phyloP scores from a whole-genome alignment of 2,113 vertebrate species.

The Dromaius novaehollandiae region DNA sequence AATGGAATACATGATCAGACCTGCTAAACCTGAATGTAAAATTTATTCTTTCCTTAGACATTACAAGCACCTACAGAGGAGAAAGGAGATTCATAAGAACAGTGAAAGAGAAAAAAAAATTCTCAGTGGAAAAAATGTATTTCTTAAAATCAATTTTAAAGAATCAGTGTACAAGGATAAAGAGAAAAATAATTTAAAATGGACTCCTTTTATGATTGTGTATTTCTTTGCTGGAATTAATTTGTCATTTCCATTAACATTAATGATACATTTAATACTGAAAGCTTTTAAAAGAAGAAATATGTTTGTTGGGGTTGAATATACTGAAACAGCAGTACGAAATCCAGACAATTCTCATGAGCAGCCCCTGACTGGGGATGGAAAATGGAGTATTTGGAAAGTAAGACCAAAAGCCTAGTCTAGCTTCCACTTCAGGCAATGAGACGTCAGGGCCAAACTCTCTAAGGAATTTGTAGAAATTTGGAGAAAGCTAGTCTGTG shows the following conservation, averaged over 20 bases:
- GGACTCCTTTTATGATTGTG: background rate
- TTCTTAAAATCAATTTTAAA: background rate
- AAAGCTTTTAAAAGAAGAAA: background rate
- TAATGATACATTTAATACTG: background rate
- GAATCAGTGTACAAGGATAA: background rate
- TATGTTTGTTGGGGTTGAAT: background rate
- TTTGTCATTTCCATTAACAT: background rate
- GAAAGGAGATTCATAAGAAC: background rate
- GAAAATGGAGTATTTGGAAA: constrained; percentile 3
- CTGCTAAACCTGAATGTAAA: background rate
- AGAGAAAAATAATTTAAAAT: background rate
- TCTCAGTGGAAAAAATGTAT: background rate
- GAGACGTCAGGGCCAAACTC: background rate
- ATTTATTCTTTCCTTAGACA: background rate
- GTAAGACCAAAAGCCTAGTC: background rate
- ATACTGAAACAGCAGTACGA: background rate
- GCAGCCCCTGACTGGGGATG: background rate
- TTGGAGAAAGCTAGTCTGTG: background rate
- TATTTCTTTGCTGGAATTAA: background rate
- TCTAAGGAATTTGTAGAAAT: background rate
- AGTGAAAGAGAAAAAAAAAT: background rate
- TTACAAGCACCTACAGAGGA: background rate
- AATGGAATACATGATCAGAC: background rate
- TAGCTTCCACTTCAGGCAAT: background rate
- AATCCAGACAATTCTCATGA: background rate